Evolutionary conservation across 2,888 invertebrate genomes (phyloP).

Genomic region (Caradrina kadenii): DNA sequence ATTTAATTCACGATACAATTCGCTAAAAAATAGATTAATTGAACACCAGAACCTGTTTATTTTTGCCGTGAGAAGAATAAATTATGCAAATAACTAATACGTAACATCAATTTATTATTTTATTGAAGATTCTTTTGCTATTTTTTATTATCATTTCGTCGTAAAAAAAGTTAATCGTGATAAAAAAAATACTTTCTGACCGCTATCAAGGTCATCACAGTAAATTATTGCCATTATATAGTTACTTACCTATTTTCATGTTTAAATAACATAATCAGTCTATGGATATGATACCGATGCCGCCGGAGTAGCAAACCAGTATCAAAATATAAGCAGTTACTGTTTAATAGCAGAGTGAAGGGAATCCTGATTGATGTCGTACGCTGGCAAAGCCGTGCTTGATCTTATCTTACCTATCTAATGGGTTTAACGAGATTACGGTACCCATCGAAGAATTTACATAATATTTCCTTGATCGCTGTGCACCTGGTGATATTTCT

Average conservation of each 20-base stretch:
- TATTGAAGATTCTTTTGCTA: neutral
- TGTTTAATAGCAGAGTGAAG: constrained; percentile 67
- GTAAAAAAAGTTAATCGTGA: neutral
- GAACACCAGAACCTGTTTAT: constrained; percentile 6
- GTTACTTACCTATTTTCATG: constrained; percentile 1
- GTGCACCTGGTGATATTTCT: constrained; percentile 46
- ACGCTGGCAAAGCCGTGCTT: constrained; percentile 79
- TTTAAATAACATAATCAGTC: constrained; percentile 21
- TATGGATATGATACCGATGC: neutral
- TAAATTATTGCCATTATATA: constrained; percentile 19
- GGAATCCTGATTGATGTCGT: constrained; percentile 84
- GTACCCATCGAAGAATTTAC: constrained; percentile 78
- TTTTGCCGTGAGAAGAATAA: neutral
- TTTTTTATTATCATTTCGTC: constrained; percentile 18
- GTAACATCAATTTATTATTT: constrained; percentile 9
- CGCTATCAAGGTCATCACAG: constrained; percentile 48
- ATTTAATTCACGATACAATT: constrained; percentile 1
- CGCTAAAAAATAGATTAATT: constrained; percentile 6
- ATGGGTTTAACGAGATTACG: constrained; percentile 86
- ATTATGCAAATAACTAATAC: constrained; percentile 20
- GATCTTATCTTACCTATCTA: constrained; percentile 82
- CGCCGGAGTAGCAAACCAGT: constrained; percentile 29
- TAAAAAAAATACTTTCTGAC: constrained; percentile 12
- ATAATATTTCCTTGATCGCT: constrained; percentile 74
- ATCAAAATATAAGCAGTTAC: constrained; percentile 70